phyloP scores from a whole-genome alignment of 2,888 invertebrate species.

The Chrysolina oricalcia region DNA sequence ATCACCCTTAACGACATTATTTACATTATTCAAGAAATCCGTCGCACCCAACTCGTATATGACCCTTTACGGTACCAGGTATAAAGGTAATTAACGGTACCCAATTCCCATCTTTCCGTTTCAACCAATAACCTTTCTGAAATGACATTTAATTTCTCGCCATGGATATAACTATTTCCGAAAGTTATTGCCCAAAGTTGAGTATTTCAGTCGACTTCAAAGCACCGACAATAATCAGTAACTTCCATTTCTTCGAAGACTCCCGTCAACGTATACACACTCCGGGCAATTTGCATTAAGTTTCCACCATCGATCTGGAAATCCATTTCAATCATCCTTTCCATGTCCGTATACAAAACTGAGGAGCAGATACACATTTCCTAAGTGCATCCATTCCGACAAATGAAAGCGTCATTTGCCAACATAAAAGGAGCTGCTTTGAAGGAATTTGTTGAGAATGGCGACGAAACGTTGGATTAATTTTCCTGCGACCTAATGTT shows the following conservation, averaged over 20 bases:
- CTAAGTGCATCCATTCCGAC: slow-evolving; percentile 39
- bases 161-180: not conserved
- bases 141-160: no score
- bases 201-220: not conserved
- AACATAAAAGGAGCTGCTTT: slow-evolving; percentile 44
- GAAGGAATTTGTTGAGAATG: slow-evolving; percentile 43
- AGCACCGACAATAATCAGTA: slow-evolving; percentile 12
- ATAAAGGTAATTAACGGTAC: no score
- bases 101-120: no score
- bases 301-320: slow-evolving; percentile 23
- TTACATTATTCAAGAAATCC: no score
- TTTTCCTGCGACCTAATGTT: slow-evolving; percentile 48
- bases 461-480: slow-evolving; percentile 49
- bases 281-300: slow-evolving; percentile 20
- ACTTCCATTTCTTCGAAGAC: not conserved
- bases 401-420: slow-evolving; percentile 34
- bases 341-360: slow-evolving; percentile 31
- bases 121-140: no score
- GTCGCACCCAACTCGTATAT: no score
- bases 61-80: no score
- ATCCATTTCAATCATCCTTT: slow-evolving; percentile 35
- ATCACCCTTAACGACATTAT: no score
- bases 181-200: slow-evolving; percentile 4
- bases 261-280: not conserved
- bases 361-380: slow-evolving; percentile 42